Evolutionary conservation across 2,888 invertebrate species (phyloP), one percentile per base, ranked within the genome.

Genomic region (Tyria jacobaeae): DNA sequence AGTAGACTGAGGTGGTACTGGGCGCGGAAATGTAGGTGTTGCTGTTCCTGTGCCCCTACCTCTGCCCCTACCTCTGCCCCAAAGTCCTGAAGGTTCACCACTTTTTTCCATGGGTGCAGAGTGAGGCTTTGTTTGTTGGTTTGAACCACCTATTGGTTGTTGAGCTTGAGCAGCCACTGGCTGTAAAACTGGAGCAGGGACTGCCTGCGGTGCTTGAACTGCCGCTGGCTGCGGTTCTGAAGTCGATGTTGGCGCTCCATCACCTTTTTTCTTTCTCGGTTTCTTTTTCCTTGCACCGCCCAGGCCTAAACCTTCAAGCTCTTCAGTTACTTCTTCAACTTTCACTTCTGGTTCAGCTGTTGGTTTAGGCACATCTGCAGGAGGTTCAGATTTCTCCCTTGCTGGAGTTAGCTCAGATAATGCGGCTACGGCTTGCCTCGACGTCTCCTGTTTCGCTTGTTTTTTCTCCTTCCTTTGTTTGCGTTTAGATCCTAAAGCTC

Each of bases 271-370:
- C 61, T 75, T 77, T 54, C 69, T 75, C n/a, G 74, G 76, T 53
- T 60, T 77, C 66, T 58, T 85, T 62, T 71, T 83, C 39, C 59
- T 75, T 39, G 50, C 62, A 14, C 69, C 67, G n/a, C 59, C 52
- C 25, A 79, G n/a, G 3, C 78, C 76, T 48, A 78, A 57, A 0
- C 78, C 78, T 50, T 68, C 66, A 1, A 51, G 35, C 5, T 75
- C 79, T 12, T 71, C 73, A 2, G 21, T n/a, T 14, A 57, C 17
- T 44, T 74, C 74, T 27, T 58, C 63, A 14, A 50, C 49, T 31
- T 52, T 35, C 17, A 24, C 21, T 24, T 54, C 61, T 10, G 27
- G 14, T 57, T 60, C 61, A 6, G 25, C 7, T 57, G 59, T 55
- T n/a, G 15, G 7, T 35, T 60, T 47, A 35, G 44, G 44, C n/a